A percentile compares a stretch with the other conserved stretches of the same genome.
phyloP scores from a whole-genome alignment of 2,113 vertebrate species.

The Rhabdomys dilectus region DNA sequence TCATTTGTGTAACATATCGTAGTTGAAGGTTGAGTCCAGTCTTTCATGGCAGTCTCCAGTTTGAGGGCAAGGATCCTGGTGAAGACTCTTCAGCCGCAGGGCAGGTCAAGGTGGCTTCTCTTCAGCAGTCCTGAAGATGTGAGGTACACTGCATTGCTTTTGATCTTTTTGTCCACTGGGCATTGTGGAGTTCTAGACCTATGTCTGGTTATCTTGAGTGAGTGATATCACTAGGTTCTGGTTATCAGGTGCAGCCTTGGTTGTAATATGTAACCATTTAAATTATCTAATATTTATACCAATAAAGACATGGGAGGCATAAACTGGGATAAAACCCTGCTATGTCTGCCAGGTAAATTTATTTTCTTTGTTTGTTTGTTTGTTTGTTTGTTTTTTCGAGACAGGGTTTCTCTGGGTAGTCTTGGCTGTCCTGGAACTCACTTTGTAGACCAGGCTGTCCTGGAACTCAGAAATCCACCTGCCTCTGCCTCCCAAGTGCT shows the following conservation, averaged over 20 bases:
- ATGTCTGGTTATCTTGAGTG: background rate
- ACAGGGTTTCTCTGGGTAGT: no score
- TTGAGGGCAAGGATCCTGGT: background rate
- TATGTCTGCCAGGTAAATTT: no score
- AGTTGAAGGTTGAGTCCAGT: background rate
- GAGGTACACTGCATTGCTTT: background rate
- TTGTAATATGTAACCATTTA: background rate
- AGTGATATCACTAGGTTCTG: background rate
- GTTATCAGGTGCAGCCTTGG: background rate
- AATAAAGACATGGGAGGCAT: no score
- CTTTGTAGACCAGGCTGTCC: no score
- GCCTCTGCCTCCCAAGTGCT: no score
- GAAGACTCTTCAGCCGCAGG: background rate
- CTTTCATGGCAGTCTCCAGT: background rate
- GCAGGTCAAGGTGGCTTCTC: background rate
- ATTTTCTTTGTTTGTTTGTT: no score
- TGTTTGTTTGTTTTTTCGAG: no score
- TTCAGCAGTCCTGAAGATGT: background rate
- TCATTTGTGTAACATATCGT: background rate
- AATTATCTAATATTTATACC: no score
- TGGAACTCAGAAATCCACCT: no score
- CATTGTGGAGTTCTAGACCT: background rate
- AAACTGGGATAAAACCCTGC: no score
- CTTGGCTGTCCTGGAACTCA: no score
- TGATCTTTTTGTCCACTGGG: no score